Base-by-base conservation (phyloP, 1,140 invertebrate species). In the Galendromus occidentalis region DNA sequence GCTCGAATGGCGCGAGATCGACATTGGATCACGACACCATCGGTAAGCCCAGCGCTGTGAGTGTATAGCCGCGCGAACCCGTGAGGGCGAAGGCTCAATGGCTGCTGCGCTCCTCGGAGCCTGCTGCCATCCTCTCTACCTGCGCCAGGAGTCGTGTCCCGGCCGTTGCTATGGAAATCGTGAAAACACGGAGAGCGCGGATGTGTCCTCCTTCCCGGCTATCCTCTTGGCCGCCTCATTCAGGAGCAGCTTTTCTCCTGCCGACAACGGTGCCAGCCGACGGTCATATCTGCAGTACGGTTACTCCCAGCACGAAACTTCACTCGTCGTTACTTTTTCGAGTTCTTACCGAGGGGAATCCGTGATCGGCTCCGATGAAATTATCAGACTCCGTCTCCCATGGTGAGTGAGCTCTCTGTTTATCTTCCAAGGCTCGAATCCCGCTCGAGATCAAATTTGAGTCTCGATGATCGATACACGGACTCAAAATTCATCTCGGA, bases 181-280 rank as follows among this genome's bases (percentile, higher is more conserved):
- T 59, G 51, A 59, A 59, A 59, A 59, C 51, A 59, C 51, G 51
- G 51, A 59, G 51, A 33, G 45, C 45, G 45, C 45, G 45, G 45
- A 47, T 20, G 45, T 39, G 33, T 39, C 33, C 33, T 39, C 33
- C 33, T 39, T 39, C 33, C 33, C 33, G 51, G 33, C 25, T 29
- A 33, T 33, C 51, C 51, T 29, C 25, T 25, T 59, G 33, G 51
- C 51, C 51, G 25, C 51, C 51, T 59, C 51, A 17, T 59, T 59
- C 51, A 25, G 33, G 22, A 59, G 51, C 51, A 59, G 51, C 25
- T 33, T 25, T 33, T 29, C 51, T 29, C 33, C 51, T 33, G 51
- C n/a, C 25, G 51, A 25, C 51, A 59, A 33, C 33, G 51, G 25
- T 59, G 51, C 51, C 51, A 17, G 51, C 51, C 51, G 20, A 6